phyloP scores from a whole-genome alignment of 2,888 invertebrate species.

The Hartigia nigra region DNA sequence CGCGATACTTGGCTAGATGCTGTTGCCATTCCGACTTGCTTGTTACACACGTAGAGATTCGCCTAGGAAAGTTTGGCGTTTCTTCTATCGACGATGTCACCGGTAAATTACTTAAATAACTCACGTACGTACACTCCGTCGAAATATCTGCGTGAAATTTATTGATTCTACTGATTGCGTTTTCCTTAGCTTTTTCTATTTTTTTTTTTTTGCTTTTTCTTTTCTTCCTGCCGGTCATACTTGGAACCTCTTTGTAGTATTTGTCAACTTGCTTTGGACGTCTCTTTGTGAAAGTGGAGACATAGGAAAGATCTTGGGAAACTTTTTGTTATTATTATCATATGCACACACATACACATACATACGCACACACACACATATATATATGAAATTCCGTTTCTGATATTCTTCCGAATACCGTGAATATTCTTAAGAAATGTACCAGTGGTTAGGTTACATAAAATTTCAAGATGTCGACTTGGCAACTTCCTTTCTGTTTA shows the following conservation, averaged over 20 bases:
- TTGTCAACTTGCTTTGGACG: too few relatives aligned
- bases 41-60: background rate
- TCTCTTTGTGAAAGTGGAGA: background rate
- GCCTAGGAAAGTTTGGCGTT: background rate
- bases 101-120: background rate
- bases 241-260: background rate
- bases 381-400: too few relatives aligned
- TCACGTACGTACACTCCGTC: too few relatives aligned
- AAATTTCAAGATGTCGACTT: background rate
- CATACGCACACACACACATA: too few relatives aligned
- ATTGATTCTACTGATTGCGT: background rate
- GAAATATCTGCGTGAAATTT: background rate
- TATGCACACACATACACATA: too few relatives aligned
- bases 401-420: too few relatives aligned
- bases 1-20: background rate
- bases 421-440: background rate
- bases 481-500: background rate
- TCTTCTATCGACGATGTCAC: background rate
- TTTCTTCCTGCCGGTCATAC: background rate
- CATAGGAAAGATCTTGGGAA: background rate
- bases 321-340: background rate
- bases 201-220: background rate
- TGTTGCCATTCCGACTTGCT: background rate
- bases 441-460: background rate
- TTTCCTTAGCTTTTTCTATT: background rate